Base-by-base conservation (phyloP, 2,888 invertebrate species). In the Eudasyphora cyanicolor region DNA sequence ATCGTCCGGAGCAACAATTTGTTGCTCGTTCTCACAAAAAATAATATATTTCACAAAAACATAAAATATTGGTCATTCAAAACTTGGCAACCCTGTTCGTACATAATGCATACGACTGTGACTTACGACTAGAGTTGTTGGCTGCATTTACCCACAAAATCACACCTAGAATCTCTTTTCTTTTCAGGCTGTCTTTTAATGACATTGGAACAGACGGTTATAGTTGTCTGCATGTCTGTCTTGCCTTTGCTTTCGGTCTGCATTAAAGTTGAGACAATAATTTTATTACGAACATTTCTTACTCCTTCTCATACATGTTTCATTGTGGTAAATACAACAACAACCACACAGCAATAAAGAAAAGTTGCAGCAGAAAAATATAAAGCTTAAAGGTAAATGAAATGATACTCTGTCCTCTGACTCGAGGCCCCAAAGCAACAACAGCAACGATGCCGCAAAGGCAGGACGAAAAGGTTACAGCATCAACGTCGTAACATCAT, bases 341-440 rank as follows among this genome's bases (percentile, higher is more conserved):
- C n/a, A n/a, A n/a, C n/a, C n/a, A n/a, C n/a, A n/a, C 27, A 17
- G 17, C 14, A n/a, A n/a, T n/a, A n/a, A n/a, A 29, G 6, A 60
- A 45, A 21, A 24, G 24, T 42, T 42, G 12, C n/a, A 1, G 67
- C 8, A 38, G n/a, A n/a, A n/a, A 64, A 45, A 45, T 2, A n/a
- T n/a, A 64, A 19, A 38, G 64, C 64, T 64, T 64, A 21, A 67
- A 67, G 42, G 42, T 67, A 67, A 57, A 42, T 67, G 38, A 42
- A 67, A 42, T 21, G 67, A 67, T 42, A 24, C n/a, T n/a, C n/a
- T n/a, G n/a, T n/a, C n/a, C n/a, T n/a, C n/a, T n/a, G n/a, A n/a
- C n/a, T n/a, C 42, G 21, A 67, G 38, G 21, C 7, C 42, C 7
- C 42, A 42, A 42, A 38, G 3, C 57, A 27, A 57, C 24, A 57